A percentile compares a stretch with the other conserved stretches of the same genome.
Conservation (phyloP, 2,797 vertebrate genomes). For the Oryzias dopingdopingensis region DNA sequence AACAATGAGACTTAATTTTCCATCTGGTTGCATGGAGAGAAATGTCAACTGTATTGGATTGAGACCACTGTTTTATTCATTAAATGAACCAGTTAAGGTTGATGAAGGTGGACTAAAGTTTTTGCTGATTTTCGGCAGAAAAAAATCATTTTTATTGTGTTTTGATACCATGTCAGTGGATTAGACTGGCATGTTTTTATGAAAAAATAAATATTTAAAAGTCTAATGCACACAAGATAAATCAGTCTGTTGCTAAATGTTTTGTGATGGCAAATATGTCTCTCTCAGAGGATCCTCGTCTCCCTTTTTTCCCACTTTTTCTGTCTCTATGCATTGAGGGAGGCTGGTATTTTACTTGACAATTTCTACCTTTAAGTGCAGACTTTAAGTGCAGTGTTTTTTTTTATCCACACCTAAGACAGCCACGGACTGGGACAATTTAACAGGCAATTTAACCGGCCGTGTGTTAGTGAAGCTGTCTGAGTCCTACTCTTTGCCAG, state of each 20-base stretch:
- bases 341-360: slow-evolving; percentile 73
- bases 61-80: slow-evolving; percentile 66
- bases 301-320: slow-evolving; percentile 30
- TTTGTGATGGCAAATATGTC: slow-evolving; percentile 46
- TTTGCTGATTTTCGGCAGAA: slow-evolving; percentile 24
- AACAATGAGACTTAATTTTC: slow-evolving; percentile 73
- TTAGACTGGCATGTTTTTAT: not conserved
- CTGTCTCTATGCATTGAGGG: slow-evolving; percentile 51
- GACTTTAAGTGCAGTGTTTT: slow-evolving; percentile 78
- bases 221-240: not conserved
- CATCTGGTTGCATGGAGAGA: slow-evolving; percentile 66
- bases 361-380: slow-evolving; percentile 75
- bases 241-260: slow-evolving; percentile 22
- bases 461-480: slow-evolving; percentile 78
- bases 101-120: slow-evolving; percentile 47
- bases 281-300: slow-evolving; percentile 43
- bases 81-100: slow-evolving; percentile 43
- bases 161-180: no score
- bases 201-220: slow-evolving; percentile 4
- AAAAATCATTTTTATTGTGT: not conserved
- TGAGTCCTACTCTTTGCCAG: slow-evolving; percentile 73
- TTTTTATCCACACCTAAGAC: slow-evolving; percentile 80
- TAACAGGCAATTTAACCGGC: slow-evolving; percentile 81
- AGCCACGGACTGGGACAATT: slow-evolving; percentile 75
- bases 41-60: slow-evolving; percentile 73